Conservation (phyloP, 2,797 vertebrate species). For the Cetoscarus ocellatus region DNA sequence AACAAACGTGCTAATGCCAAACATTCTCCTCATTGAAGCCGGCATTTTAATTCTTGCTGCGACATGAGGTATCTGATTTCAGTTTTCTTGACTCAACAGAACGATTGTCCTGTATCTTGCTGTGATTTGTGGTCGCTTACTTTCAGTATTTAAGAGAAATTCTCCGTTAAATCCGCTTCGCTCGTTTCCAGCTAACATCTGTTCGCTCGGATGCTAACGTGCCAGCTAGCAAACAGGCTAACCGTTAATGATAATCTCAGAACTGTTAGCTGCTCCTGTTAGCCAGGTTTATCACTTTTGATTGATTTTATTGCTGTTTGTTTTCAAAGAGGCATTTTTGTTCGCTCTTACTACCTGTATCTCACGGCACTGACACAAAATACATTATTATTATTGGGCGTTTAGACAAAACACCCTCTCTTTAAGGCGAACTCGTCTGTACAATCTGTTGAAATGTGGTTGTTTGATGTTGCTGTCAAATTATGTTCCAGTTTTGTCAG, state of each 20-base stretch:
- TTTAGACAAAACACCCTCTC: not conserved
- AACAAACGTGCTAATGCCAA: constrained; percentile 71
- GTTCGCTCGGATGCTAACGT: constrained; percentile 40
- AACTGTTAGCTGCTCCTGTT: not conserved
- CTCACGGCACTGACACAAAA: not conserved
- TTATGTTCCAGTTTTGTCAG: not conserved
- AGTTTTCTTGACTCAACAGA: not conserved
- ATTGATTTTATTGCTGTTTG: not conserved
- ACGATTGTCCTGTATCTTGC: accelerated
- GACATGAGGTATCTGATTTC: constrained; percentile 74
- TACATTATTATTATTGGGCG: not conserved
- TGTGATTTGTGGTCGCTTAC: accelerated
- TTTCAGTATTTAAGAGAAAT: not conserved
- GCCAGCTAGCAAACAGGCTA: constrained; percentile 57
- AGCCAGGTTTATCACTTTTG: not conserved
- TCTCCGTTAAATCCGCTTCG: not conserved
- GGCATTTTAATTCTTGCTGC: constrained; percentile 63
- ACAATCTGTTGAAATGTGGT: constrained; percentile 19
- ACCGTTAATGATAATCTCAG: not conserved
- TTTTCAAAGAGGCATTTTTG: not conserved
- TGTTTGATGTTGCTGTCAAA: not conserved
- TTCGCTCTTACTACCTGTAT: not conserved
- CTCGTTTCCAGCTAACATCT: constrained; percentile 30
- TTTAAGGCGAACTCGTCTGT: not conserved
- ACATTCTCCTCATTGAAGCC: constrained; percentile 64